A percentile compares a stretch with the other conserved stretches of the same genome.
phyloP scores from a whole-genome alignment of 2,113 vertebrate species.

The Dendropsophus ebraccatus region DNA sequence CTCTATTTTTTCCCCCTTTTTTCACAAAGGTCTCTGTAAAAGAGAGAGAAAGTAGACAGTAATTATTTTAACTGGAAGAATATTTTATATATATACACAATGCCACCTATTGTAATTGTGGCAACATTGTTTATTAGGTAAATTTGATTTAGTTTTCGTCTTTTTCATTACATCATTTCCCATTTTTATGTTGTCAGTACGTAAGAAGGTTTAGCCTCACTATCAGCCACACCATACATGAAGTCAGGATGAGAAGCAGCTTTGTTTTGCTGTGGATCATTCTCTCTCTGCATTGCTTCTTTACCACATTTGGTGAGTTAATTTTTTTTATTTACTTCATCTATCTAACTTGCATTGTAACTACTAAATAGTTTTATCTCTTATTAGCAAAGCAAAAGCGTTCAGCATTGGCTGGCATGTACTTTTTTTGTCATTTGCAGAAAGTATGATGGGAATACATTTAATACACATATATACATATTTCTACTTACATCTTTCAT shows the following conservation, averaged over 20 bases:
- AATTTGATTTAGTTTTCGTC: neutral
- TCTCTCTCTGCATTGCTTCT: neutral
- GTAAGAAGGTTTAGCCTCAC: neutral
- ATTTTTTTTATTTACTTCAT: no score
- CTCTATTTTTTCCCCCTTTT: no score
- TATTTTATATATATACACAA: neutral
- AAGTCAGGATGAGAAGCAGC: conserved; percentile 5
- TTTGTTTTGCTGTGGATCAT: neutral
- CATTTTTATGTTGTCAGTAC: neutral
- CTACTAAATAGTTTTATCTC: no score
- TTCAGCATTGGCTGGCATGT: no score
- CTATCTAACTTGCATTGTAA: no score
- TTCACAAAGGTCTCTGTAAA: no score
- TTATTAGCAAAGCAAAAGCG: no score
- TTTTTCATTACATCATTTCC: neutral
- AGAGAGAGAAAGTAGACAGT: no score
- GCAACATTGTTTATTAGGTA: neutral
- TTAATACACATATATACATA: no score
- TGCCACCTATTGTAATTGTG: neutral
- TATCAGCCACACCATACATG: neutral
- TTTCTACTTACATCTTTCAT: no score
- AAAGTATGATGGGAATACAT: no score
- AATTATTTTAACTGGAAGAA: neutral
- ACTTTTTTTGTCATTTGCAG: no score
- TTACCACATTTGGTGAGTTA: neutral